Conservation (phyloP, 1,140 invertebrate genomes). For the Drosophila asahinai region DNA sequence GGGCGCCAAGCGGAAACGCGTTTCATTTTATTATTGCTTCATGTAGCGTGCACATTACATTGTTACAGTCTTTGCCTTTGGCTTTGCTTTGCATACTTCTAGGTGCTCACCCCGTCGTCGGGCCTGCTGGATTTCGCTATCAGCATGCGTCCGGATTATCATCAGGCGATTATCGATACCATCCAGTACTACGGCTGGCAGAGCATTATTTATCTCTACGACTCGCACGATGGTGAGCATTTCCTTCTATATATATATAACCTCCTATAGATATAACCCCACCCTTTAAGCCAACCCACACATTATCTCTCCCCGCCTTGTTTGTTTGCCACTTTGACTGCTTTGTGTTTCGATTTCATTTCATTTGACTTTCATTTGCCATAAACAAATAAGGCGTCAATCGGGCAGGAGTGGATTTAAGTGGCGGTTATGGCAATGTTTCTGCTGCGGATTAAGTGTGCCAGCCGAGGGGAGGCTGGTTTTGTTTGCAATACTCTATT, state of each 20-base stretch:
- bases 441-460: slow-evolving; percentile 24
- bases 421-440: slow-evolving; percentile 41
- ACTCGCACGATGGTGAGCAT: slow-evolving; percentile 95
- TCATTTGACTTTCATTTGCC: slow-evolving; percentile 69
- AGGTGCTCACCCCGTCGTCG: slow-evolving; percentile 92
- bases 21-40: slow-evolving; percentile 84
- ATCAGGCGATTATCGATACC: slow-evolving; percentile 96
- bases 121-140: slow-evolving; percentile 94
- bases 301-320: slow-evolving; percentile 46
- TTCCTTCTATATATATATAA: not conserved
- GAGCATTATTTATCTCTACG: slow-evolving; percentile 97
- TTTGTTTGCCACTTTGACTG: slow-evolving; percentile 57
- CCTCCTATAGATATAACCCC: not conserved
- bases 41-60: slow-evolving; percentile 82
- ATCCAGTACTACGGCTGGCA: slow-evolving; percentile 96
- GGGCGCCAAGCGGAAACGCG: slow-evolving; percentile 73
- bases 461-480: slow-evolving; percentile 1
- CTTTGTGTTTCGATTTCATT: slow-evolving; percentile 74
- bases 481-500: slow-evolving; percentile 4
- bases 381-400: slow-evolving; percentile 64
- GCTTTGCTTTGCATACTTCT: slow-evolving; percentile 72
- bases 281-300: not conserved
- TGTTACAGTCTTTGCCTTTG: slow-evolving; percentile 46
- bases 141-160: slow-evolving; percentile 97
- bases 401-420: slow-evolving; percentile 35